Evolutionary conservation across 1,140 invertebrate genomes (phyloP), one percentile per base, ranked within the genome.

Genomic region (Trachymyrmex cornetzi): DNA sequence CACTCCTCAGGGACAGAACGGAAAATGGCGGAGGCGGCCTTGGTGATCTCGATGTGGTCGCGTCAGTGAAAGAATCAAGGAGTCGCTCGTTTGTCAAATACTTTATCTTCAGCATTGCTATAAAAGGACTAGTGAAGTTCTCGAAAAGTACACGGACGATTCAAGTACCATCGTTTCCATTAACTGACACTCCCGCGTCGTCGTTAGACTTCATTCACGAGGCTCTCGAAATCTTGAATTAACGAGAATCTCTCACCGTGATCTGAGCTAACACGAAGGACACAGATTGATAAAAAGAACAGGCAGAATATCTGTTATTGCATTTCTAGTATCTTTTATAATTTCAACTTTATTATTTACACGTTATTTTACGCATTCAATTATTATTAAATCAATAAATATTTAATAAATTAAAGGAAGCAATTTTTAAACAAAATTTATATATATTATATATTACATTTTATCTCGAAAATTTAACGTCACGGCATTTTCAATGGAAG

Each of bases 161-260:
- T 91, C 77, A 82, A 82, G 81, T 82, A 71, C 59, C 88, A 74
- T 89, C 85, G 50, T 86, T 92, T 80, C 91, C 74, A 72, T 69
- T 87, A 87, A 88, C 59, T 64, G 85, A 87, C 88, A 77, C 89
- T 86, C 72, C 77, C 88, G 53, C 69, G 50, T 24, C 77, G 67
- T 92, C 87, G 86, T 90, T 90, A 85, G 50, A 66, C 81, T 89
- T 91, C 59, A 80, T 91, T 91, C 90, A 66, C 57, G n/a, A 64
- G 12, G 30, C 34, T 12, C 86, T 88, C 75, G 69, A 80, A 87
- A 89, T 89, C 88, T 89, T 82, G 84, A 89, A 72, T 89, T 86
- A 84, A 84, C 67, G 69, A 84, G 67, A 59, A 38, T 27, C 55
- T 84, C 67, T 74, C 69, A 22, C n/a, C 48, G 27, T 59, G 53